Evolutionary conservation across 2,113 vertebrate species (phyloP).

Genomic region (human (Homo sapiens)): GRCh38 chr21:38280001-38280500

Average conservation of each 20-base stretch:
- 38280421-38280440: background rate
- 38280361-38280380: background rate
- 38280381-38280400: background rate
- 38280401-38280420: background rate
- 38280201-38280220: background rate
- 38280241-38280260: background rate
- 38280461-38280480: background rate
- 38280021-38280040: background rate
- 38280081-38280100: fast-evolving
- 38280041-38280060: background rate
- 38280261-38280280: background rate
- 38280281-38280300: background rate
- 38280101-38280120: background rate
- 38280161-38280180: background rate
- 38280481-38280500: background rate
- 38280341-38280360: fast-evolving
- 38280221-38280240: background rate
- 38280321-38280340: background rate
- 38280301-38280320: background rate
- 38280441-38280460: background rate
- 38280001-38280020: background rate
- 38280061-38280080: background rate
- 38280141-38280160: background rate
- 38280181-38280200: fast-evolving
- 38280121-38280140: background rate